phyloP scores from a whole-genome alignment of 2,888 invertebrate species.

The Mystacides longicornis region DNA sequence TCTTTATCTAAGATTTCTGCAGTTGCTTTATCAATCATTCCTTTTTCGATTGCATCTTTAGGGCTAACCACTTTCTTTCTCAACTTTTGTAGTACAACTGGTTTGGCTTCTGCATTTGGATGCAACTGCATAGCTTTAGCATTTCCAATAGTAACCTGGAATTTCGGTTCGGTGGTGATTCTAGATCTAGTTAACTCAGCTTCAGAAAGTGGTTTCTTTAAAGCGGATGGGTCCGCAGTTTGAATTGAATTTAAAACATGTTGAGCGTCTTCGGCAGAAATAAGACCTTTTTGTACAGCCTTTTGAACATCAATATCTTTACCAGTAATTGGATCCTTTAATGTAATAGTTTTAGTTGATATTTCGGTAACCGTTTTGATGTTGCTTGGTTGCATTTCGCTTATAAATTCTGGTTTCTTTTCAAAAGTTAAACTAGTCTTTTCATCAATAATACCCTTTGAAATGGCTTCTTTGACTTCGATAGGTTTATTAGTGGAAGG shows the following conservation, averaged over 20 bases:
- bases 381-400: constrained; percentile 21
- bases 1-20: constrained; percentile 60
- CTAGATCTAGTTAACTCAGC: constrained; percentile 52
- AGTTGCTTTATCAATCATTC: constrained; percentile 70
- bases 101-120: constrained; percentile 57
- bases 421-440: constrained; percentile 25
- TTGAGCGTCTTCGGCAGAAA: constrained; percentile 45
- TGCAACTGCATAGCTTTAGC: constrained; percentile 49
- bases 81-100: constrained; percentile 68
- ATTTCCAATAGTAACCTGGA: constrained; percentile 55
- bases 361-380: constrained; percentile 27
- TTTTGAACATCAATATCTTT: constrained; percentile 53
- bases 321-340: constrained; percentile 38
- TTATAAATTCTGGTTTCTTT: constrained; percentile 24
- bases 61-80: constrained; percentile 68
- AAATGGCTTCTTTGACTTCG: constrained; percentile 49
- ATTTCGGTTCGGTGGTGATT: constrained; percentile 58
- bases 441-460: constrained; percentile 23
- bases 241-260: constrained; percentile 30
- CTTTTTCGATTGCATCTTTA: constrained; percentile 68
- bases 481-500: constrained; percentile 47
- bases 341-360: constrained; percentile 24
- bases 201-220: constrained; percentile 37
- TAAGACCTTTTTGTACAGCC: constrained; percentile 49
- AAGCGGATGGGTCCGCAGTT: constrained; percentile 16